These are phyloP conservation scores for Axea sp. DNA, from an alignment of 2,888 invertebrate genomes.

Conservation along the genomic window DNA sequence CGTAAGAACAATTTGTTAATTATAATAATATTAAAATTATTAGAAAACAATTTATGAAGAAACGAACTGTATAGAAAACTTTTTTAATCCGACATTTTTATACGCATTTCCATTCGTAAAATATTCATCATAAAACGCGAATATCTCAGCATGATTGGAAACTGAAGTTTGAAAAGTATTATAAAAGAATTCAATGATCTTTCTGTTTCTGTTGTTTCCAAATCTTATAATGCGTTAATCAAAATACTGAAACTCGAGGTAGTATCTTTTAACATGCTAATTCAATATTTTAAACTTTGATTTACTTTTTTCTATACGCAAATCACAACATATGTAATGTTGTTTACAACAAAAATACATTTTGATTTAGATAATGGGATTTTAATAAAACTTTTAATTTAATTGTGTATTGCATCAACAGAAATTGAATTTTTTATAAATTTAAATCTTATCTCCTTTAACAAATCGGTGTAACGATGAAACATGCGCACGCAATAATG, in stretches of 20 bases:
- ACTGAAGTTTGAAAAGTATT: constrained; percentile 37
- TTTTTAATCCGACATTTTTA: constrained; percentile 30
- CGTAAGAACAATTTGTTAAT: too few relatives aligned
- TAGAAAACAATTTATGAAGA: constrained; percentile 18
- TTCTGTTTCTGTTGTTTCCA: constrained; percentile 6
- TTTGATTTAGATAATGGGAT: too few relatives aligned
- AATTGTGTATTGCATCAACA: too few relatives aligned
- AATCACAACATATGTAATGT: too few relatives aligned
- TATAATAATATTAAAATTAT: too few relatives aligned
- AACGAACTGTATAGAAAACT: constrained; percentile 14
- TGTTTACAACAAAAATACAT: too few relatives aligned
- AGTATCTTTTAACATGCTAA: background rate
- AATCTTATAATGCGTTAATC: constrained; percentile 6
- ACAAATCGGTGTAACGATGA: too few relatives aligned
- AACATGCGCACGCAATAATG: too few relatives aligned
- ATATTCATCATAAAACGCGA: constrained; percentile 28
- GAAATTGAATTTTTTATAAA: too few relatives aligned
- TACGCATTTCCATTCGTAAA: constrained; percentile 17
- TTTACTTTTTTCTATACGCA: background rate
- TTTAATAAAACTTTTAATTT: too few relatives aligned
- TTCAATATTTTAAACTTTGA: background rate
- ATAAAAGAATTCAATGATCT: constrained; percentile 29
- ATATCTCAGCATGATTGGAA: constrained; percentile 17
- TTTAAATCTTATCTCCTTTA: too few relatives aligned
- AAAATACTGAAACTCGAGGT: background rate